These are phyloP conservation scores for Neoseiulus cucumeris DNA, from an alignment of 1,140 invertebrate genomes.

Conservation along the genomic window DNA sequence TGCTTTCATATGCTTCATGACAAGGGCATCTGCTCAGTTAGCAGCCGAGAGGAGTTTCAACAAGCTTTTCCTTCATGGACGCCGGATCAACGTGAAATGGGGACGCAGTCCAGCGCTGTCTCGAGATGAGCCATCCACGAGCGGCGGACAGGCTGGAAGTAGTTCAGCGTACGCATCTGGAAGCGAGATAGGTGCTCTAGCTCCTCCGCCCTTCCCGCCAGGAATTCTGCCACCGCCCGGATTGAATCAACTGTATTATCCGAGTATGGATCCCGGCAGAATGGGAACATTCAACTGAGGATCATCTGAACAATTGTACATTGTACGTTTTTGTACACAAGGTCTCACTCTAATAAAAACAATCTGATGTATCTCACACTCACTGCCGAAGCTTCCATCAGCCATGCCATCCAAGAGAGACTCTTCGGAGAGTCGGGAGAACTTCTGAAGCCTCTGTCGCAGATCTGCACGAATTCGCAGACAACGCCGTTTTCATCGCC, in stretches of 20 bases:
- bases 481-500: too few species aligned
- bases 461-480: too few species aligned
- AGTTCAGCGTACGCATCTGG: not conserved
- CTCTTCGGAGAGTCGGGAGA: too few species aligned
- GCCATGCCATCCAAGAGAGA: too few species aligned
- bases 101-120: conserved; percentile 30
- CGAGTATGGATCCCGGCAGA: conserved; percentile 5
- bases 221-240: not conserved
- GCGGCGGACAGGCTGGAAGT: not conserved
- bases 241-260: conserved; percentile 9
- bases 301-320: too few species aligned
- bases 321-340: too few species aligned
- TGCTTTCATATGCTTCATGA: conserved; percentile 92
- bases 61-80: conserved; percentile 65
- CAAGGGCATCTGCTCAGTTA: conserved; percentile 61
- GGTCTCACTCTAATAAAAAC: too few species aligned
- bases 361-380: too few species aligned
- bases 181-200: not conserved
- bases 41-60: conserved; percentile 93
- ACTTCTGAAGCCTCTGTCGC: too few species aligned
- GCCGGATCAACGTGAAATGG: conserved; percentile 87
- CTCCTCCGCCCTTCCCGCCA: not conserved
- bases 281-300: conserved; percentile 1
- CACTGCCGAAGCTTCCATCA: too few species aligned
- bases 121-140: conserved; percentile 14